A percentile compares a stretch with the other conserved stretches of the same genome.
Evolutionary conservation across 2,888 invertebrate genomes (phyloP).

Genomic region (Dromius quadrimaculatus): DNA sequence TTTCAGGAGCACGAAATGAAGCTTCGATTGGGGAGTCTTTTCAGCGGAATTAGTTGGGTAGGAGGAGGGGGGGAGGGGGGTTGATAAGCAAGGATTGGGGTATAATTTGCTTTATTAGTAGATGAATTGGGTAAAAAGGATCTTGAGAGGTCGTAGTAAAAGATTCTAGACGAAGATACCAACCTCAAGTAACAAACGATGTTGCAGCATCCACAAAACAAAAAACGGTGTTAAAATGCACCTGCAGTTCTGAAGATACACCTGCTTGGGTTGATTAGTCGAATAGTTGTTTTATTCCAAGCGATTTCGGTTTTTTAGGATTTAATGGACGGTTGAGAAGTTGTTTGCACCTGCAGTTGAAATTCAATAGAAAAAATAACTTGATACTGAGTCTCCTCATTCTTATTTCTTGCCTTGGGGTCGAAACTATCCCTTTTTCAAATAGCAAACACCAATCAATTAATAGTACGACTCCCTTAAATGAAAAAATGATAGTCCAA

Average conservation of each 20-base stretch:
- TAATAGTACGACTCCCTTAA: slow-evolving; percentile 5
- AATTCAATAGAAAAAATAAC: too few relatives aligned
- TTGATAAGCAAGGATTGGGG: too few relatives aligned
- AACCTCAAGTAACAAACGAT: neutral
- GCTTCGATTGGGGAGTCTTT: too few relatives aligned
- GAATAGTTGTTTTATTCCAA: too few relatives aligned
- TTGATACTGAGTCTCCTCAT: too few relatives aligned
- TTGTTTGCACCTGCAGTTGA: slow-evolving; percentile 19
- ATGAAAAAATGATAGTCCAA: neutral
- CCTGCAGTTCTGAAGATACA: neutral
- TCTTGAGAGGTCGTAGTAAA: too few relatives aligned
- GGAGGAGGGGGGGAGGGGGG: too few relatives aligned
- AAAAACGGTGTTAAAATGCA: neutral
- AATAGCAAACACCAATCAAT: slow-evolving; percentile 30
- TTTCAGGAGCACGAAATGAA: too few relatives aligned
- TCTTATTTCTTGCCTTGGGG: too few relatives aligned
- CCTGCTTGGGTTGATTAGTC: neutral
- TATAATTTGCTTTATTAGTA: too few relatives aligned
- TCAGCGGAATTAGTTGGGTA: too few relatives aligned
- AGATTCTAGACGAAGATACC: neutral
- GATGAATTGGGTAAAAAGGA: too few relatives aligned
- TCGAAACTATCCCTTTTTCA: neutral
- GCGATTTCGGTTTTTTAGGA: neutral
- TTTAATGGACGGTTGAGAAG: neutral
- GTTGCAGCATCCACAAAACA: neutral